Base-by-base conservation (phyloP, 2,113 vertebrate genomes). In the Dissostichus mawsoni region DNA sequence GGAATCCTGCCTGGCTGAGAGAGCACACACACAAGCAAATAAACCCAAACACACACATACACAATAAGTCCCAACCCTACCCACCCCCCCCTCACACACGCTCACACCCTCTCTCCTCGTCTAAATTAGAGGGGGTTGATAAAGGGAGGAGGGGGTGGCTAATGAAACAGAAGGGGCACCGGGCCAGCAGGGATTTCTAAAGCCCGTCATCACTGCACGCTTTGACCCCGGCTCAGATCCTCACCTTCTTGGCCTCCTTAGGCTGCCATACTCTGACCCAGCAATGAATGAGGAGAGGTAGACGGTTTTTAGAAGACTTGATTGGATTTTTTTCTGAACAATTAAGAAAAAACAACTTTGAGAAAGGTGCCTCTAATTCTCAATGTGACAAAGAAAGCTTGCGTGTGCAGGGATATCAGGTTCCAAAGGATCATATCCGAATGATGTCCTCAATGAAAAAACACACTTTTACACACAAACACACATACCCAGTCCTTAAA, bases 91-190 rank as follows among this genome's bases (percentile, higher is more conserved):
- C 18, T 29, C 57, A 53, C 71, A 58, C 50, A 50, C 66, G 36
- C 69, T 23, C 71, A 58, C 50, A 50, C 66, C 47, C 69, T 23
- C 18, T 25, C 55, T 33, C 56, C 59, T 83, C 69, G 11, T 72
- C 75, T 74, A 92, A 92, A 89, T 85, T 68, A 85, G 84, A 71
- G 85, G 4, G 48, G 80, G 82, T 48, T 69, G 74, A 83, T 81
- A 74, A 78, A 83, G 67, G 81, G 80, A 82, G 78, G 87, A 69
- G 81, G 88, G 78, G 90, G 62, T 48, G n/a, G 80, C 69, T 94
- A 93, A 93, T 95, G 92, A 95, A 95, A 94, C 93, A 95, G 92
- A 95, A 93, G 93, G 93, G 93, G 92, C 91, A 78, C 87, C 4
- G 3, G 78, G 82, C 66, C 63, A 80, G 70, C 77, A 51, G 83